Base-by-base conservation (phyloP, 1,140 invertebrate genomes). In the Caerostris darwini region DNA sequence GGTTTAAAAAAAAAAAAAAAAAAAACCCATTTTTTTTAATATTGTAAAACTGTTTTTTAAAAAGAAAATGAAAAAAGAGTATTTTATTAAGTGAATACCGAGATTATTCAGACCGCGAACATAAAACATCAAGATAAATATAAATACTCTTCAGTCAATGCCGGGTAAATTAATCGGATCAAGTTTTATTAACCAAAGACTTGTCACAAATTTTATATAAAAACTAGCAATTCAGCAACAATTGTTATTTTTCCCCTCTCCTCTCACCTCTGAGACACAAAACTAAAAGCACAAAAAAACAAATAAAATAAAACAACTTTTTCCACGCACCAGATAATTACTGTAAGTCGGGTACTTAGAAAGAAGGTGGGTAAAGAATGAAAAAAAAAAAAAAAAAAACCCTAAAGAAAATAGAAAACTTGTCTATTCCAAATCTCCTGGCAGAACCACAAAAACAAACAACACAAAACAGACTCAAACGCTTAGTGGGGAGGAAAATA, bases 391-490 rank as follows among this genome's bases (percentile, higher is more conserved):
- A 69, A 69, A 17, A n/a, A 85, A 77, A 67, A 3, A 85, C 77
- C 57, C 58, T 57, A 53, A 12, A 77, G 56, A 71, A 67, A 54
- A 34, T 64, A 69, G 12, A 71, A 34, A 90, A 90, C n/a, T 71
- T 53, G 50, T n/a, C 87, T 71, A 77, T 71, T 71, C 64, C 89
- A 50, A 81, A 54, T 54, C 90, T 92, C 58, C 59, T 92, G 90
- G 81, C 90, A 92, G 19, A 6, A n/a, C 81, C 50, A 67, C 90
- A 92, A 86, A 92, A 85, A 92, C n/a, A 53, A 77, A 77, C 17
- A 67, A n/a, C 71, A 50, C 34, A 64, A 88, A 88, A 69, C 34
- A 88, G 12, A 88, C 19, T 19, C 12, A 69, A 89, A 56, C 54
- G 89, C 12, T 58, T 82, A 81, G 54, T 58, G 56, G 7, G 54